Percentiles rank a stretch among this genome's conserved stretches.
Evolutionary conservation across 2,113 vertebrate genomes (phyloP).

Genomic region (Corvus hawaiiensis): DNA sequence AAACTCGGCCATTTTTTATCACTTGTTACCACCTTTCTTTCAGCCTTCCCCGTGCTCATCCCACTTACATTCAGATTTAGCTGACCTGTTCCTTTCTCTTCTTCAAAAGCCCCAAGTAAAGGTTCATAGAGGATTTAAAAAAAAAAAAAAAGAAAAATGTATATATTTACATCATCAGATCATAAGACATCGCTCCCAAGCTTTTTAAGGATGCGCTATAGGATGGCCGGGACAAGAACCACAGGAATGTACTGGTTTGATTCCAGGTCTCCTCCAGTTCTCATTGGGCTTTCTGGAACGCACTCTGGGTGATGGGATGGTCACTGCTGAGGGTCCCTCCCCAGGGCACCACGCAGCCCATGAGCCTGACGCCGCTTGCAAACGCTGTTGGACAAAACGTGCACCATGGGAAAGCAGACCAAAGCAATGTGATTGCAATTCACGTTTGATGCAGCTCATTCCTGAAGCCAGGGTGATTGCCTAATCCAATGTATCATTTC

Average conservation of each 20-base stretch:
- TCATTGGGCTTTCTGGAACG: not conserved
- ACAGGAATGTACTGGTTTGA: not conserved
- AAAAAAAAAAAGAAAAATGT: not conserved
- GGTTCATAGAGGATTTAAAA: not conserved
- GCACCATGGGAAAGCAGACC: not conserved
- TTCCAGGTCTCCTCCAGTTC: not conserved
- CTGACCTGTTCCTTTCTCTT: not conserved
- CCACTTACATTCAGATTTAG: not conserved
- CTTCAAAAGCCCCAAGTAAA: not conserved
- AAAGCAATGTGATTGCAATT: slow-evolving; percentile 52
- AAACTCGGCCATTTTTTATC: not conserved
- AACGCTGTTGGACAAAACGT: not conserved
- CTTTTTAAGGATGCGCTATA: not conserved
- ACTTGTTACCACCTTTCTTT: not conserved
- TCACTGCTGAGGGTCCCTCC: not conserved
- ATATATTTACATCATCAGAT: not conserved
- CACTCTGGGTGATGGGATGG: not conserved
- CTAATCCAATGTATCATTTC: slow-evolving; percentile 59
- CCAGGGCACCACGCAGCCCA: accelerated
- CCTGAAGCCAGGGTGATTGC: slow-evolving; percentile 42
- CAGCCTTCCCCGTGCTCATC: not conserved
- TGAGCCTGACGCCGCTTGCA: not conserved
- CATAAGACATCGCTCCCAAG: not conserved
- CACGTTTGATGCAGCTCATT: slow-evolving; percentile 24
- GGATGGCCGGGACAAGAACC: not conserved